A percentile compares a stretch with the other conserved stretches of the same genome.
phyloP scores from a whole-genome alignment of 1,140 invertebrate species.

The Ips typographus region DNA sequence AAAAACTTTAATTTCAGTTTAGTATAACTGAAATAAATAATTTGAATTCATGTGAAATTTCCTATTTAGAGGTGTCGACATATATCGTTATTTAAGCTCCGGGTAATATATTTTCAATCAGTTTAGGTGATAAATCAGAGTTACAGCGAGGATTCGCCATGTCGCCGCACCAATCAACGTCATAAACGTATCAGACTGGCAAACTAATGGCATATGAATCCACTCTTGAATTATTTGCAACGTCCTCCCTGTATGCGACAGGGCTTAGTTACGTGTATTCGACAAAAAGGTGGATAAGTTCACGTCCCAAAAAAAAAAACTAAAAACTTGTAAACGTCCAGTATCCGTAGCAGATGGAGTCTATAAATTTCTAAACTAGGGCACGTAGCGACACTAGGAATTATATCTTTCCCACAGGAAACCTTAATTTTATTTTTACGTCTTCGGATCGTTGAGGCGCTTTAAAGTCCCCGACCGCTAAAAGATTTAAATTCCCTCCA shows the following conservation, averaged over 20 bases:
- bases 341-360: background rate
- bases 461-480: slow-evolving; percentile 18
- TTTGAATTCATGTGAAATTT: slow-evolving; percentile 3
- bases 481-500: slow-evolving; percentile 18
- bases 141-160: slow-evolving; percentile 4
- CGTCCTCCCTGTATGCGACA: background rate
- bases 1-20: no score
- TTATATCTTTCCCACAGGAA: slow-evolving; percentile 26
- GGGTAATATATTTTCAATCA: slow-evolving; percentile 13
- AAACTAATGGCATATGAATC: background rate
- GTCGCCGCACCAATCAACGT: slow-evolving; percentile 5
- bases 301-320: background rate
- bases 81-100: slow-evolving; percentile 9
- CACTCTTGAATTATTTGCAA: background rate
- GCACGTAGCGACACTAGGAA: slow-evolving; percentile 19
- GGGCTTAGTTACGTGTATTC: background rate
- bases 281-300: background rate
- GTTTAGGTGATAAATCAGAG: slow-evolving; percentile 7
- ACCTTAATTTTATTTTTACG: slow-evolving; percentile 27
- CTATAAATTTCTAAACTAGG: slow-evolving; percentile 16
- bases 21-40: no score
- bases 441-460: slow-evolving; percentile 11
- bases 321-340: background rate
- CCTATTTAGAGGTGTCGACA: slow-evolving; percentile 4
- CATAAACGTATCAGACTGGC: background rate